Evolutionary conservation across 2,797 vertebrate genomes (phyloP).

Genomic region (Eurystomus glaucurus): DNA sequence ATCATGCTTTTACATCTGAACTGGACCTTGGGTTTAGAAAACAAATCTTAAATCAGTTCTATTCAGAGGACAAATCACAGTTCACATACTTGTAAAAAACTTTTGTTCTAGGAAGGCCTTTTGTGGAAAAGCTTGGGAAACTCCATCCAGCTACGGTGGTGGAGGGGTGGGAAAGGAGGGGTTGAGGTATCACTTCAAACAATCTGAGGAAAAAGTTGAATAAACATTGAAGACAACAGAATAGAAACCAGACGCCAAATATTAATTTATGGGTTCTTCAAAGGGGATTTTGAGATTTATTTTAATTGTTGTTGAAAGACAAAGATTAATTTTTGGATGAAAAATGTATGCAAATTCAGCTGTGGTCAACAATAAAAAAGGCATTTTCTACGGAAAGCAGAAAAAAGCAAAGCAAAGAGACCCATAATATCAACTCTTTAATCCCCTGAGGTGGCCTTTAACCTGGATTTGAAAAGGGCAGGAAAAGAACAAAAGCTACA

Average conservation of each 20-base stretch:
- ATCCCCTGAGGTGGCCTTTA: not conserved
- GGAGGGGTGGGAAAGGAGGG: slow-evolving; percentile 71
- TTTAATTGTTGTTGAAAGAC: slow-evolving; percentile 72
- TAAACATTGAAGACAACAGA: slow-evolving; percentile 78
- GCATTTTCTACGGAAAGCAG: not conserved
- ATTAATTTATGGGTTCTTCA: slow-evolving; percentile 58
- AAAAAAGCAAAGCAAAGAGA: slow-evolving; percentile 28
- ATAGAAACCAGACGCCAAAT: slow-evolving; percentile 75
- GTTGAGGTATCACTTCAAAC: slow-evolving; percentile 73
- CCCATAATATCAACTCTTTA: not conserved
- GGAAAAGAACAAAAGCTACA: not conserved
- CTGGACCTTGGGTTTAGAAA: slow-evolving; percentile 63
- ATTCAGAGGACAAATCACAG: slow-evolving; percentile 57
- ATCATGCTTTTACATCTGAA: slow-evolving; percentile 65
- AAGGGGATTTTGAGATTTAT: slow-evolving; percentile 69
- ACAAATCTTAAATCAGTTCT: slow-evolving; percentile 70
- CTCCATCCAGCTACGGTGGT: slow-evolving; percentile 44
- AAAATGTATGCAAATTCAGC: slow-evolving; percentile 65
- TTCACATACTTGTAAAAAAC: slow-evolving; percentile 54
- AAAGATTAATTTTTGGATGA: slow-evolving; percentile 62
- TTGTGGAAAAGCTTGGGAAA: slow-evolving; percentile 67
- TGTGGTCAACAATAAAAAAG: not conserved
- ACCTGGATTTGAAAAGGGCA: not conserved
- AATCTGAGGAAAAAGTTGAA: slow-evolving; percentile 70
- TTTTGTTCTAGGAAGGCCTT: slow-evolving; percentile 57